A percentile compares a stretch with the other conserved stretches of the same genome.
These are phyloP conservation scores for Lobophora halterata DNA, from an alignment of 2,888 invertebrate species.

Conservation along the genomic window DNA sequence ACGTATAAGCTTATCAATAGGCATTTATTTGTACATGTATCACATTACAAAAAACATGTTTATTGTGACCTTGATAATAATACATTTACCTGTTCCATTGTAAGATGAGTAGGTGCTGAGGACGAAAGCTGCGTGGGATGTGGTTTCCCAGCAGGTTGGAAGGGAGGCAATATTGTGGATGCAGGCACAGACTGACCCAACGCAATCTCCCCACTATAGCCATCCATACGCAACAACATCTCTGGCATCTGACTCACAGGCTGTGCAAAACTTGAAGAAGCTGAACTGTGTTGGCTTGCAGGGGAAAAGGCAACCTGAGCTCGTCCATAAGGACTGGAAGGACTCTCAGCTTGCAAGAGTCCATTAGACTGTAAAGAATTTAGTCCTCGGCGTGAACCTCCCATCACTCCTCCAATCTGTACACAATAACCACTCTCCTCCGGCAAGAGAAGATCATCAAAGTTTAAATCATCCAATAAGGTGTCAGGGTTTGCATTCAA, in stretches of 20 bases:
- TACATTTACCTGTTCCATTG: constrained; percentile 82
- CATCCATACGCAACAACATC: constrained; percentile 84
- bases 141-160: constrained; percentile 60
- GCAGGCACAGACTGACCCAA: constrained; percentile 84
- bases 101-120: constrained; percentile 92
- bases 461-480: constrained; percentile 90
- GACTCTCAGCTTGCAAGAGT: constrained; percentile 58
- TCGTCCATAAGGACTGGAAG: constrained; percentile 76
- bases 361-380: constrained; percentile 47
- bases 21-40: no score
- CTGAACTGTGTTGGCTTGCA: constrained; percentile 83
- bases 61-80: neutral
- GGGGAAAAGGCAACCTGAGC: constrained; percentile 83
- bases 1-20: no score
- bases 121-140: constrained; percentile 87
- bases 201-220: constrained; percentile 75
- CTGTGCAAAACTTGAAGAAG: constrained; percentile 71
- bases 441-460: constrained; percentile 90
- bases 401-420: constrained; percentile 75
- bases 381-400: constrained; percentile 52
- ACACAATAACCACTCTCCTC: constrained; percentile 83
- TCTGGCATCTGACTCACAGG: constrained; percentile 80
- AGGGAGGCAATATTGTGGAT: constrained; percentile 74
- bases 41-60: no score
- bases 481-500: constrained; percentile 92